Base-by-base conservation (phyloP, 2,888 invertebrate genomes). In the Drosophila heteroneura region DNA sequence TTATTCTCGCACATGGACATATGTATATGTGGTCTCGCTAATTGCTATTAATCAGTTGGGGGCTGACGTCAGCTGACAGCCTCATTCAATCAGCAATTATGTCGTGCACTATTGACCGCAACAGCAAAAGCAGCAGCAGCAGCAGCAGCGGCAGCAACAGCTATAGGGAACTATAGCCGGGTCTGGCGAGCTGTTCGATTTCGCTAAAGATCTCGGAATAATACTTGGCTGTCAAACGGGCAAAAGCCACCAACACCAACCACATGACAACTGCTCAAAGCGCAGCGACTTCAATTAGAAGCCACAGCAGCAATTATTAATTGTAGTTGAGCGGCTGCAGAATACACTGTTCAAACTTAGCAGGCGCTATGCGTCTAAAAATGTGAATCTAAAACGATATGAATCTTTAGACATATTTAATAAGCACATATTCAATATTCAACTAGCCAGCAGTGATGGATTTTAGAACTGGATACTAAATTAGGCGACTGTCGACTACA, bases 61-160 rank as follows among this genome's bases (percentile, higher is more conserved):
- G 37, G 77, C 81, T 81, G 81, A 80, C 83, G 82, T 83, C 83
- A 82, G 77, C 47, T 81, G 87, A 90, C 76, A 81, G 77, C 70
- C 78, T 68, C 82, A 70, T 73, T 86, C 64, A 82, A 79, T 76
- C 77, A 70, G 67, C 74, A 82, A 91, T 84, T 89, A 82, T 84
- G 77, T 60, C 71, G 66, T 90, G 86, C 85, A 72, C 89, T 81
- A 73, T 82, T 82, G 89, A 81, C 86, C 86, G 60, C 86, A 82
- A 41, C 67, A 49, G 37, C 59, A 58, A 44, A 47, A n/a, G 47
- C 32, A 26, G n/a, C 19, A 71, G 39, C 30, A 71, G 39, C 30
- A 82, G 26, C 67, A n/a, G n/a, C 19, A 71, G 39, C 30, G 79
- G 26, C 67, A 44, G 39, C 53, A 56, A 41, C 52, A 16, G 35